Evolutionary conservation across 1,140 invertebrate genomes (phyloP).

Genomic region (Drosophila trapezifrons): DNA sequence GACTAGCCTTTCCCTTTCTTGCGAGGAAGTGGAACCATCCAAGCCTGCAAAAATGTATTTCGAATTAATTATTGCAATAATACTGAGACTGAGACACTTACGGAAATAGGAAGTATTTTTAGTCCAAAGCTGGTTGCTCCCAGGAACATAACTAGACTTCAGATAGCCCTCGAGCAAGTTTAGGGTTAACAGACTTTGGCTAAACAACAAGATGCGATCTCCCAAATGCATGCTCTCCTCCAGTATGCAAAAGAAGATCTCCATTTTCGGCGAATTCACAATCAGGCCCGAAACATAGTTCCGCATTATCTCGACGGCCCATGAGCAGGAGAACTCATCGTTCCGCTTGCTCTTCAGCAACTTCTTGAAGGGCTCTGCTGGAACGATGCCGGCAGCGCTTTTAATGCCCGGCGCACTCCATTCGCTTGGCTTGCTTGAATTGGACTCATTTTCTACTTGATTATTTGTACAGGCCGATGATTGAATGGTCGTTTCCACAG

Average conservation of each 20-base stretch:
- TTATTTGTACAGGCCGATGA: slow-evolving; percentile 45
- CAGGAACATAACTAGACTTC: slow-evolving; percentile 91
- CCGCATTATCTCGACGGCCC: slow-evolving; percentile 94
- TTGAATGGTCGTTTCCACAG: slow-evolving; percentile 84
- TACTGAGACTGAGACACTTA: slow-evolving; percentile 85
- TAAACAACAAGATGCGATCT: slow-evolving; percentile 98
- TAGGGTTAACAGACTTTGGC: slow-evolving; percentile 97
- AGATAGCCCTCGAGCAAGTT: slow-evolving; percentile 99
- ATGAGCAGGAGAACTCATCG: slow-evolving; percentile 92
- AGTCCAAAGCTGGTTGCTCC: slow-evolving; percentile 90
- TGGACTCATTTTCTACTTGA: slow-evolving; percentile 34
- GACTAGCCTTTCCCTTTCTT: too few relatives aligned
- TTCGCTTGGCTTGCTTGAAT: slow-evolving; percentile 20
- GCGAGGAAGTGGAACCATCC: too few relatives aligned
- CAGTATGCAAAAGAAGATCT: slow-evolving; percentile 96
- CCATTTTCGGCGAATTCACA: slow-evolving; percentile 98
- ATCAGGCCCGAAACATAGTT: slow-evolving; percentile 94
- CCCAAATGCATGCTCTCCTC: slow-evolving; percentile 94
- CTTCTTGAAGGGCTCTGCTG: slow-evolving; percentile 55
- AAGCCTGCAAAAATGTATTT: neutral
- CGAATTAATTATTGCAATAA: neutral
- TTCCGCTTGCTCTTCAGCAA: slow-evolving; percentile 84
- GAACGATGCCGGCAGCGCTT: slow-evolving; percentile 19
- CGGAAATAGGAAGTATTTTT: slow-evolving; percentile 96
- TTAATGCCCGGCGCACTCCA: slow-evolving; percentile 42